Evolutionary conservation across 1,140 invertebrate genomes (phyloP), one percentile per base, ranked within the genome.

Genomic region (Proales similis): DNA sequence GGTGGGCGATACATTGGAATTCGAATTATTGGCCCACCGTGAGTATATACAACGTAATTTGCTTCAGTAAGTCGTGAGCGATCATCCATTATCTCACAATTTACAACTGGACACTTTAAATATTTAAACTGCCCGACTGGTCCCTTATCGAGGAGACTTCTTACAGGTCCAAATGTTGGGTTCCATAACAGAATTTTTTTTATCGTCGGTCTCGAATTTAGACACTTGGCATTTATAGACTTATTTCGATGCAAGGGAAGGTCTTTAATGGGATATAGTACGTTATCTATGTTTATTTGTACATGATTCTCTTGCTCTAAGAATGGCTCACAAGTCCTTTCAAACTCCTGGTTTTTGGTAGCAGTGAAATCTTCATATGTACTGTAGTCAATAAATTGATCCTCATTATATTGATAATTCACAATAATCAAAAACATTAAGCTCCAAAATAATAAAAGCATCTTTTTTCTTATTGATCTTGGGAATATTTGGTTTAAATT

Each of bases 181-280:
- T 48, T 48, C 47, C 47, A 48, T 24, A 48, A 48, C 33, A 48
- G 27, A 12, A 48, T 48, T 36, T 53, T 53, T 19, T 17, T 17
- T 14, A 27, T 48, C 33, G 29, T 19, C 12, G 19, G 19, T 3
- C 19, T 11, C 14, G 19, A 24, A 48, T 48, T 48, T 48, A 48
- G 33, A 48, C 47, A 48, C 14, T 48, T 48, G 47, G 33, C 29
- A 48, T 48, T 48, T 6, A 48, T 48, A 24, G 19, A 30, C 20
- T 48, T 48, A n/a, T 48, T 48, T 4, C 11, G 11, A n/a, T 48
- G 47, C 19, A 48, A 27, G 29, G 47, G 27, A 6, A n/a, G n/a
- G n/a, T n/a, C n/a, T n/a, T n/a, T n/a, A n/a, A n/a, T n/a, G n/a
- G n/a, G n/a, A n/a, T n/a, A n/a, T n/a, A n/a, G n/a, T n/a, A n/a